Base-by-base conservation (phyloP, 2,888 invertebrate genomes). In the Leucophenga maculata region DNA sequence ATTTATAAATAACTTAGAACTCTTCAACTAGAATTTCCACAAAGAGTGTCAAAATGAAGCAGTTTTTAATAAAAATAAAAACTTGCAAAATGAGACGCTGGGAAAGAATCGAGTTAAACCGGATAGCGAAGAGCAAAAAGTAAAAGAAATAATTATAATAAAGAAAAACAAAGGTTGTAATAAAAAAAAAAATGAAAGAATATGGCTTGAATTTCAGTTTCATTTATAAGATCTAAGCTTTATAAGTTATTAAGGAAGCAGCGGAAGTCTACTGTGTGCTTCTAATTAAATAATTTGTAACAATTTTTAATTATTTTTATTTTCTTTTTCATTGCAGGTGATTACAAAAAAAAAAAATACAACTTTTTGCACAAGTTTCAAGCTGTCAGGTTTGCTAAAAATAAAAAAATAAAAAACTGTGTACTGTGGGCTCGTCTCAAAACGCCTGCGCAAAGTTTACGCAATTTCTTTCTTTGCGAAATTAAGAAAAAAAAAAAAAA, bases 401-500 rank as follows among this genome's bases (percentile, higher is more conserved):
- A 50, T 50, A 16, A 50, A 13, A 14, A 46, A 46, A 16, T 2
- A 70, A n/a, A n/a, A 57, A 66, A 65, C 46, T 72, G 52, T 67
- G 59, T 68, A 65, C 31, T 60, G 16, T 60, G 59, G 59, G 31
- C 59, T 16, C 31, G 31, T 16, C 31, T 14, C 55, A 11, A 60
- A 31, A 50, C 65, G 50, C 65, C 65, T 59, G 31, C 59, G 59
- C 32, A 59, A 32, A 3, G 76, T 77, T 83, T 77, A 69, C 75
- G 82, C 72, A 79, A 83, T 80, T 83, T 81, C 75, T 75, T 74
- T 83, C 52, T 44, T 67, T 65, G 57, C 69, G 65, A 31, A 66
- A 39, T 6, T 11, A 8, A 39, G 60, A 73, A 72, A 75, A 54
- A 70, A 68, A 70, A 55, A 67, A 70, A 72, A 69, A 68, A 72